phyloP scores from a whole-genome alignment of 2,888 invertebrate species.

The Polymixis flavicincta region DNA sequence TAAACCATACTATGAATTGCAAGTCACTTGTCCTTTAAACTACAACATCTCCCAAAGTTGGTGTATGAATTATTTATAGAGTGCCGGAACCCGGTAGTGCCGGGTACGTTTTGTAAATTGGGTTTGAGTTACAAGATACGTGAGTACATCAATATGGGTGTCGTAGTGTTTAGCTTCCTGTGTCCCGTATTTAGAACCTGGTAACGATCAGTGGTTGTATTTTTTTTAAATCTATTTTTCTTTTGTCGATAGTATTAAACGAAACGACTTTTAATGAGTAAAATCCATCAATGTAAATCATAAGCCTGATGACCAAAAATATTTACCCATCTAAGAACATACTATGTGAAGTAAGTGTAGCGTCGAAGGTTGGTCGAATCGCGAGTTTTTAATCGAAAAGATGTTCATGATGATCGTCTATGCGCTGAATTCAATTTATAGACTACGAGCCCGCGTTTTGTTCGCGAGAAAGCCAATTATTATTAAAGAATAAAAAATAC shows the following conservation, averaged over 20 bases:
- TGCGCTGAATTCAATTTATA: not conserved
- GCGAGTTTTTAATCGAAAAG: not conserved
- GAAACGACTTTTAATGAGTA: not conserved
- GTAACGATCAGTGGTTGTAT: not conserved
- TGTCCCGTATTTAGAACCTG: not conserved
- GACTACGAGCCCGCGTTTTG: not conserved
- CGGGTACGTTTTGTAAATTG: constrained; percentile 50
- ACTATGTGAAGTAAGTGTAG: not conserved
- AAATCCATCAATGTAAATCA: not conserved
- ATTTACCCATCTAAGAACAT: not conserved
- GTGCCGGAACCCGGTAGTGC: constrained; percentile 28
- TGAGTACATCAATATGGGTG: constrained; percentile 47
- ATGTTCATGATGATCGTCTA: not conserved
- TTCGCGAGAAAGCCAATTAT: no score
- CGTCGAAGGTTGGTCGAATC: not conserved
- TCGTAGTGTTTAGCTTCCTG: constrained; percentile 19
- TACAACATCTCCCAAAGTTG: constrained; percentile 55
- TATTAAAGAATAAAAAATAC: no score
- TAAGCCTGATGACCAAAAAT: not conserved
- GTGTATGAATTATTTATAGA: constrained; percentile 62
- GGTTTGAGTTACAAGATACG: constrained; percentile 55
- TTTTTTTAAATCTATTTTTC: not conserved
- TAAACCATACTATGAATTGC: constrained; percentile 49
- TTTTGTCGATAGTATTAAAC: not conserved
- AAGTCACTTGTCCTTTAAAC: constrained; percentile 57